These are phyloP conservation scores for Carposina sasakii DNA, from an alignment of 1,140 invertebrate genomes.

Conservation along the genomic window DNA sequence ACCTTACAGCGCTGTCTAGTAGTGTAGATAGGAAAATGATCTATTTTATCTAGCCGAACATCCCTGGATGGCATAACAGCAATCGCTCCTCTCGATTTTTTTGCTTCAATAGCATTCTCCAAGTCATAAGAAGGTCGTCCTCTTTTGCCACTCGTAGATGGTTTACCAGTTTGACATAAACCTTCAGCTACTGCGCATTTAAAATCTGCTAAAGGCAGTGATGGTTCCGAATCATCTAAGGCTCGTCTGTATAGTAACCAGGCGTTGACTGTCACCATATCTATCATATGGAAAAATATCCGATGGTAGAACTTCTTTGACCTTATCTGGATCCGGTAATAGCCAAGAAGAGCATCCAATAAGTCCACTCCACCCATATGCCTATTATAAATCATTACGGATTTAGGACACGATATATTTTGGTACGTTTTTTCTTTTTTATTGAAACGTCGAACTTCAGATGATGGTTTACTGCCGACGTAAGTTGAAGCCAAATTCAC, in stretches of 20 bases:
- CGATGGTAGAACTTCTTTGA: slow-evolving; percentile 30
- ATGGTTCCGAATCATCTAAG: not conserved
- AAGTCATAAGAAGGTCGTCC: no score
- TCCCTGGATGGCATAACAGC: no score
- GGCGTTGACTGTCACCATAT: slow-evolving; percentile 9
- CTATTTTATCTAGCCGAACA: no score
- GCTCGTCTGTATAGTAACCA: slow-evolving; percentile 2
- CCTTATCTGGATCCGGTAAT: slow-evolving; percentile 23
- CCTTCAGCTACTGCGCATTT: slow-evolving; percentile 17
- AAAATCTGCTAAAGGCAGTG: slow-evolving; percentile 19
- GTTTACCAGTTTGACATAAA: no score
- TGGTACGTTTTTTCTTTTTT: slow-evolving; percentile 18
- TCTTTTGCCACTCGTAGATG: no score
- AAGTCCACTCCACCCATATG: slow-evolving; percentile 51
- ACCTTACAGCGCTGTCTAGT: no score
- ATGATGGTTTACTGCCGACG: slow-evolving; percentile 34
- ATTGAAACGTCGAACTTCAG: slow-evolving; percentile 24
- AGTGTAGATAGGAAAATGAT: no score
- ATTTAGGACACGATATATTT: slow-evolving; percentile 20
- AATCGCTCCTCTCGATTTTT: no score
- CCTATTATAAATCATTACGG: slow-evolving; percentile 34
- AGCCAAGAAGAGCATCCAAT: slow-evolving; percentile 28
- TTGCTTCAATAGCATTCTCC: no score
- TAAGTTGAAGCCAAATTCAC: slow-evolving; percentile 42
- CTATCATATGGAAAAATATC: slow-evolving; percentile 30